Base-by-base conservation (phyloP, 2,797 vertebrate genomes). In the Anas flavirostris region DNA sequence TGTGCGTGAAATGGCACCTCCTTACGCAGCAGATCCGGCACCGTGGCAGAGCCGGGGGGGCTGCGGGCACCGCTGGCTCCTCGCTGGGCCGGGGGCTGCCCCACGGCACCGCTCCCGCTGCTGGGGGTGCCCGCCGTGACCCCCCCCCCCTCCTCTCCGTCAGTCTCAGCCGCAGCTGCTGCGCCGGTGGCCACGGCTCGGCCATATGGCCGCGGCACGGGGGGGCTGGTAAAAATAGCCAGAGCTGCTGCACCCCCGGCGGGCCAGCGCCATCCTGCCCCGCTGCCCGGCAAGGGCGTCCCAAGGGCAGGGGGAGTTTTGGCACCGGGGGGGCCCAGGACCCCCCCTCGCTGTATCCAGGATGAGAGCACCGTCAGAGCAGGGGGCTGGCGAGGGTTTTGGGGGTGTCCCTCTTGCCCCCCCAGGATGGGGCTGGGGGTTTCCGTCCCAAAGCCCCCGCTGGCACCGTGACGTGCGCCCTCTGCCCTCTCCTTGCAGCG, bases 161-260 rank as follows among this genome's bases (percentile, higher is more conserved):
- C 72, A 60, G 86, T 77, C 89, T 59, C 0, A 6, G 72, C 79
- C 43, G 0, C 92, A 82, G 95, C 78, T 53, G 75, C 78, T 16
- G 82, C 14, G 91, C 93, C 33, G 46, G 86, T 77, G 90, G 70
- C 94, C 26, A 0, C 1, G 6, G 46, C 58, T 82, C 19, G 16
- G 93, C 95, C 95, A 95, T 93, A 89, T 95, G 95, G 95, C 67
- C 73, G 7, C 90, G 10, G 91, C 37, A 13, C 31, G 44, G 86
- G 95, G 95, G 14, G 4, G 77, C 44, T 2, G 52, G 90, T 66
- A 91, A 92, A 91, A 95, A 93, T 89, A 95, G 29, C 85, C 12
- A 1, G 16, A 3, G 84, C 35, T 5, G 74, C 83, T 6, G 66
- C 78, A 14, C 70, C 90, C 74, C 31, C 1, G 46, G 60, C 10